These are phyloP conservation scores for Hydrozoanthus tunicans DNA, from an alignment of 64 coral and sea anemone genomes.

Conservation along the genomic window DNA sequence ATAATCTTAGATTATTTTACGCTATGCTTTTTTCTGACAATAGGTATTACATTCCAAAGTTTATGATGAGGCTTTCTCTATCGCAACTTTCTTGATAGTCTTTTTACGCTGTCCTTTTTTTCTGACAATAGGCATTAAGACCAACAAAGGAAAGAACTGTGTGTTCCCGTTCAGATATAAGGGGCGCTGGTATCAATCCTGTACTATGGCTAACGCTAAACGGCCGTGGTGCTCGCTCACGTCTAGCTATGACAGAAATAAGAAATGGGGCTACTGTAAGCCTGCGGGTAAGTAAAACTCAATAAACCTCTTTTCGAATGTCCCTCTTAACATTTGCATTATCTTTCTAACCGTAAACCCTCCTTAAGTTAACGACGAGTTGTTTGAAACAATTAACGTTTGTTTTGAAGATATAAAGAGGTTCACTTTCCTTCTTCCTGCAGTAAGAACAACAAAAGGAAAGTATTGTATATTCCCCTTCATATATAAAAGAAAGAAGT, in stretches of 20 bases:
- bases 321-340: neutral
- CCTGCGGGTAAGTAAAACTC: neutral
- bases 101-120: neutral
- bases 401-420: too few species aligned
- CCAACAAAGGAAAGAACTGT: slow-evolving; percentile 27
- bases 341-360: neutral
- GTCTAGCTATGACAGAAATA: neutral
- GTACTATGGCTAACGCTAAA: slow-evolving; percentile 9
- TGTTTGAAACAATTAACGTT: too few species aligned
- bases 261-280: slow-evolving; percentile 35
- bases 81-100: too few species aligned
- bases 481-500: slow-evolving; percentile 9
- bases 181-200: neutral
- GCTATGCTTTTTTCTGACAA: too few species aligned
- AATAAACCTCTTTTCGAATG: neutral
- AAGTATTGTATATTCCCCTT: slow-evolving; percentile 49
- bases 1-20: too few species aligned
- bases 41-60: too few species aligned
- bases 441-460: slow-evolving; percentile 2
- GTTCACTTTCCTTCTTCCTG: neutral
- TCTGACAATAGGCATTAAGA: neutral
- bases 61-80: too few species aligned
- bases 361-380: too few species aligned
- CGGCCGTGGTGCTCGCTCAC: slow-evolving; percentile 33
- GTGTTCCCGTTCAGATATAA: slow-evolving; percentile 23